These are phyloP conservation scores for Lasius fuliginosus DNA, from an alignment of 2,888 invertebrate species.

Conservation along the genomic window DNA sequence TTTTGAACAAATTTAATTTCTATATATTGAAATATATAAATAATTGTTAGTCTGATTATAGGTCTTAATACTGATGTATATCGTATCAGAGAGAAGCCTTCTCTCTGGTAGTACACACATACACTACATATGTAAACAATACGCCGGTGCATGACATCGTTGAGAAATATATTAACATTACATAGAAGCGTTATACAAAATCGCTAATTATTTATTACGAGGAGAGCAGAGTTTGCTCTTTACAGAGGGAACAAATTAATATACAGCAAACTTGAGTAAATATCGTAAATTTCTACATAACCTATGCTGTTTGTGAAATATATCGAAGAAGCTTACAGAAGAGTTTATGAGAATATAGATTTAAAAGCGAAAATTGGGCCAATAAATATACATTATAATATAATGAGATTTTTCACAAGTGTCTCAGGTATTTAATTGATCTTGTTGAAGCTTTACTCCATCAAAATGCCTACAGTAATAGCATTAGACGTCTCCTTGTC, in stretches of 20 bases:
- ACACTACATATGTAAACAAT: not conserved
- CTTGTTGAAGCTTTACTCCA: not conserved
- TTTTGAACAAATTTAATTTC: not conserved
- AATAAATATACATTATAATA: conserved; percentile 1
- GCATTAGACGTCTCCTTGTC: conserved; percentile 92
- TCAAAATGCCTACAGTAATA: conserved; percentile 91
- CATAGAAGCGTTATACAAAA: not conserved
- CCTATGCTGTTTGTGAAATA: not conserved
- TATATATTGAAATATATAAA: no score
- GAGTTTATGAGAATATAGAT: not conserved
- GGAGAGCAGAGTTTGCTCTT: not conserved
- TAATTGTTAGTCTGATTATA: no score
- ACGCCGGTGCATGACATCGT: no score
- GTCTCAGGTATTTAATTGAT: not conserved
- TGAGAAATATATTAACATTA: not conserved
- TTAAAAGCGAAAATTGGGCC: not conserved
- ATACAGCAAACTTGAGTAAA: not conserved
- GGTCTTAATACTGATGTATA: no score
- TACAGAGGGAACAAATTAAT: not conserved
- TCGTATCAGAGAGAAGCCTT: no score
- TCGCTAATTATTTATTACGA: not conserved
- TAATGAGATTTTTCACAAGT: not conserved
- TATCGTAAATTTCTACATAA: not conserved
- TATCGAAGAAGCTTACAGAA: not conserved
- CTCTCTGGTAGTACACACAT: no score